Percentiles rank a stretch among this genome's conserved stretches.
Evolutionary conservation across 2,888 invertebrate species (phyloP).

Genomic region (Drosophila hamatofila): DNA sequence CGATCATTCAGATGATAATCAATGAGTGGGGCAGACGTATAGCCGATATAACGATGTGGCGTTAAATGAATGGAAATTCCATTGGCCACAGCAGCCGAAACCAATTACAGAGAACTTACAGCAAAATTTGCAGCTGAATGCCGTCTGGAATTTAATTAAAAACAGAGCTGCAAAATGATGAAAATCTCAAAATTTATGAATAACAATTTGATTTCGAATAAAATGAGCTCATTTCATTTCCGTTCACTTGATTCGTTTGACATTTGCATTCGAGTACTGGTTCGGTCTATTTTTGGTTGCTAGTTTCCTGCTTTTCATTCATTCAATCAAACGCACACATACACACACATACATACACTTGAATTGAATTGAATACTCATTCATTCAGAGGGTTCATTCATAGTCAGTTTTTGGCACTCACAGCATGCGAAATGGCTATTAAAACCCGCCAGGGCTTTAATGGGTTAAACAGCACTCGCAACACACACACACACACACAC

Average conservation of each 20-base stretch:
- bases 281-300: conserved; percentile 41
- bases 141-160: conserved; percentile 78
- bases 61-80: conserved; percentile 78
- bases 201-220: conserved; percentile 58
- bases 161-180: conserved; percentile 43
- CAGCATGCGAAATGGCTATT: conserved; percentile 74
- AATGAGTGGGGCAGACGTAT: conserved; percentile 39
- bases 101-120: conserved; percentile 54
- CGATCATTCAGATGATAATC: conserved; percentile 68
- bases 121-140: conserved; percentile 28
- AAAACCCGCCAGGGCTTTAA: conserved; percentile 67
- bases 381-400: conserved; percentile 59
- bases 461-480: conserved; percentile 69
- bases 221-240: conserved; percentile 82
- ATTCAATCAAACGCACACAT: conserved; percentile 54
- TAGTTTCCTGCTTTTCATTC: conserved; percentile 68
- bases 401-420: conserved; percentile 67
- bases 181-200: conserved; percentile 64
- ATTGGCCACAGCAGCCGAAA: conserved; percentile 45
- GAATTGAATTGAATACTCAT: conserved; percentile 26
- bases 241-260: conserved; percentile 60
- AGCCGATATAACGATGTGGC: conserved; percentile 61
- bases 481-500: conserved; percentile 16
- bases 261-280: conserved; percentile 47
- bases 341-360: neutral